Conservation (phyloP, 2,888 invertebrate genomes). For the Drosophila suboccidentalis region DNA sequence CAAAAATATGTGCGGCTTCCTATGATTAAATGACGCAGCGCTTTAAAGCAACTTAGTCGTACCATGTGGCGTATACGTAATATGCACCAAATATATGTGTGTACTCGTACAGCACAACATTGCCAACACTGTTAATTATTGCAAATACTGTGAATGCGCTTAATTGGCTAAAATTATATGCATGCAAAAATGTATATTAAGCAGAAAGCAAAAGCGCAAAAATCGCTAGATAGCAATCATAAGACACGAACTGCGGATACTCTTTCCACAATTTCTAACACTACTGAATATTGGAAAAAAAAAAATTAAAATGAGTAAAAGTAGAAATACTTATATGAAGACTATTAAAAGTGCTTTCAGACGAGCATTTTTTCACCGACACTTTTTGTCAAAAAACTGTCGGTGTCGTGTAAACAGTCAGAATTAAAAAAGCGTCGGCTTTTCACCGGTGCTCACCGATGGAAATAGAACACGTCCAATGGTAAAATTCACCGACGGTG, state of each 20-base stretch:
- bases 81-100: constrained; percentile 11
- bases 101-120: background rate
- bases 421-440: too few relatives aligned
- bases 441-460: too few relatives aligned
- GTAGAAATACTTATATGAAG: too few relatives aligned
- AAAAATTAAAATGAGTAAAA: too few relatives aligned
- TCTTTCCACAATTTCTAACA: background rate
- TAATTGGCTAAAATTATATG: constrained; percentile 67
- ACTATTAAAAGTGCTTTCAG: too few relatives aligned
- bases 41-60: constrained; percentile 28
- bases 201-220: constrained; percentile 36
- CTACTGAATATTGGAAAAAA: too few relatives aligned
- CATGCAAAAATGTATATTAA: constrained; percentile 34
- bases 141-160: constrained; percentile 49
- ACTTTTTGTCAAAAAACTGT: too few relatives aligned
- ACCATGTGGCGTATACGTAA: constrained; percentile 33
- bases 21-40: constrained; percentile 28
- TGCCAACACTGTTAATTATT: constrained; percentile 46
- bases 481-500: too few relatives aligned
- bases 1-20: constrained; percentile 20
- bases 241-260: constrained; percentile 20
- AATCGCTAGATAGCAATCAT: constrained; percentile 9
- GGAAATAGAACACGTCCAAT: too few relatives aligned
- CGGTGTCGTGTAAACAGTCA: too few relatives aligned
- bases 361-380: too few relatives aligned